A percentile compares a stretch with the other conserved stretches of the same genome.
phyloP scores from a whole-genome alignment of 2,888 invertebrate genomes.

The Rotaria macrura region DNA sequence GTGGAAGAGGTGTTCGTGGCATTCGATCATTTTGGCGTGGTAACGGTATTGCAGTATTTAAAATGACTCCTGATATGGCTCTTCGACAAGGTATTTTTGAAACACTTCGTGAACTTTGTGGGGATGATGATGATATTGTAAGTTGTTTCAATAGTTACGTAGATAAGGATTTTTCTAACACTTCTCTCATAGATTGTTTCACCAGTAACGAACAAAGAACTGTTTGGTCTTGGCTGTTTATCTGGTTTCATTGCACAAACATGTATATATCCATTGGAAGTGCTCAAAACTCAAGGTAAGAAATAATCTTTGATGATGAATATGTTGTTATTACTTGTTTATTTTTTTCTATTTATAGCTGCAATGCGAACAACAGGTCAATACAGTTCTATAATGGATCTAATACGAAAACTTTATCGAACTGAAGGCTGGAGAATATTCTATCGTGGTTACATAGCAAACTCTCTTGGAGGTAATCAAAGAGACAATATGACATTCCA shows the following conservation, averaged over 20 bases:
- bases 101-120: neutral
- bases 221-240: slow-evolving; percentile 44
- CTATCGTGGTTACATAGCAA: slow-evolving; percentile 89
- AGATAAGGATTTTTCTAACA: too few relatives aligned
- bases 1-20: slow-evolving; percentile 65
- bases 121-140: slow-evolving; percentile 11
- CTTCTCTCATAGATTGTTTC: neutral
- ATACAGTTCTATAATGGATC: slow-evolving; percentile 52
- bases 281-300: slow-evolving; percentile 58
- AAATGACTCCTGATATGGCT: slow-evolving; percentile 69
- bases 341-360: slow-evolving; percentile 51
- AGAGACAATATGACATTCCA: neutral
- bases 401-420: slow-evolving; percentile 24
- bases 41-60: slow-evolving; percentile 62
- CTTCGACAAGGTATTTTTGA: slow-evolving; percentile 21
- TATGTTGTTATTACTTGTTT: too few relatives aligned
- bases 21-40: slow-evolving; percentile 78
- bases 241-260: slow-evolving; percentile 93
- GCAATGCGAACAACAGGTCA: slow-evolving; percentile 83
- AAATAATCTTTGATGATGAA: too few relatives aligned
- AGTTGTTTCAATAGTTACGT: neutral
- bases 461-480: slow-evolving; percentile 62
- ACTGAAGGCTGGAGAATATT: slow-evolving; percentile 74
- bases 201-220: neutral
- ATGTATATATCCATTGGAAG: slow-evolving; percentile 90